phyloP scores from a whole-genome alignment of 2,113 vertebrate species.

The Phyllostomus hastatus region DNA sequence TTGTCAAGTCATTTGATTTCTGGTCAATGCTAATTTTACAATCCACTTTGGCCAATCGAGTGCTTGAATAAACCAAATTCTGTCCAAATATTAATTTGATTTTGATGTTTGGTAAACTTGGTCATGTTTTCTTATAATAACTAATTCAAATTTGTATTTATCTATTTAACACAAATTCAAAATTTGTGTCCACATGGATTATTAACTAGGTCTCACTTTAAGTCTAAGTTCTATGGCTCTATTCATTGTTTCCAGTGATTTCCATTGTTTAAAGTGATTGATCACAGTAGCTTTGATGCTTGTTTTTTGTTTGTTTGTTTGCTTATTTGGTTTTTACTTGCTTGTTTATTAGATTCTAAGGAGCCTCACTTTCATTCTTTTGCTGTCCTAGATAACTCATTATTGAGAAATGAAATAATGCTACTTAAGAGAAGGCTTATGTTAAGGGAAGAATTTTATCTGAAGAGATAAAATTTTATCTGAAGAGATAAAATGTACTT shows the following conservation, averaged over 20 bases:
- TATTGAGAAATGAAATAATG: constrained; percentile 19
- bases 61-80: not conserved
- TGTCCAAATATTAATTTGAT: not conserved
- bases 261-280: not conserved
- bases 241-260: not conserved
- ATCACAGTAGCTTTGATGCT: not conserved
- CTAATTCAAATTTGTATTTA: not conserved
- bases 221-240: not conserved
- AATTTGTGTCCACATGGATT: not conserved
- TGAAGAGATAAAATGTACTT: not conserved
- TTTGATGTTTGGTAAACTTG: not conserved
- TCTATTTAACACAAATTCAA: not conserved
- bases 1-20: not conserved
- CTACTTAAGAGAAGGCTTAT: not conserved
- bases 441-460: not conserved
- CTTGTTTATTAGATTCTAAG: not conserved
- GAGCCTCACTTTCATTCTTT: not conserved
- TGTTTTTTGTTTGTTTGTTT: not conserved
- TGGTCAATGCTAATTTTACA: not conserved
- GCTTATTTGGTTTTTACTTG: not conserved
- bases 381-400: constrained; percentile 16
- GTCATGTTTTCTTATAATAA: not conserved
- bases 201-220: not conserved
- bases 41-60: not conserved
- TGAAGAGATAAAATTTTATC: not conserved